Percentiles rank a stretch among this genome's conserved stretches.
These are phyloP conservation scores for Dione vanillae DNA, from an alignment of 2,888 invertebrate species.

Conservation along the genomic window DNA sequence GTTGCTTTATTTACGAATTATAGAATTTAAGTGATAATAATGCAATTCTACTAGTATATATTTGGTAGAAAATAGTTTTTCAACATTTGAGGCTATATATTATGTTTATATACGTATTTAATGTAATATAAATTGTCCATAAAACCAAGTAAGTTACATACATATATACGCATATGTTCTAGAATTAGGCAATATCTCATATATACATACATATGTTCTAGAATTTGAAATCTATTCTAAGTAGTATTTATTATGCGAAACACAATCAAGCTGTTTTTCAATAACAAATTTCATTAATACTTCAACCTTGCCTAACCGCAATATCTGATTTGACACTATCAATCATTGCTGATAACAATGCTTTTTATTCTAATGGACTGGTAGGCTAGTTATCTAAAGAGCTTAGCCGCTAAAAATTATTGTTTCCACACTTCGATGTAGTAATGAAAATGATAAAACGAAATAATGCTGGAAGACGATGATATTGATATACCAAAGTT, in stretches of 20 bases:
- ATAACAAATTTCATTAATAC: conserved; percentile 14
- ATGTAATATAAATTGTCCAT: too few relatives aligned
- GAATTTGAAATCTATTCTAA: not conserved
- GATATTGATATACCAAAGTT: conserved; percentile 49
- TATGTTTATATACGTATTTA: too few relatives aligned
- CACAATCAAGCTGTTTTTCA: conserved; percentile 8
- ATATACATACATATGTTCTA: not conserved
- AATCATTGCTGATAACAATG: conserved; percentile 69
- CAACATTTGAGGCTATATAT: too few relatives aligned
- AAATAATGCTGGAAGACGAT: conserved; percentile 21
- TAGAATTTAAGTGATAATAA: too few relatives aligned
- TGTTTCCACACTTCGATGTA: conserved; percentile 25
- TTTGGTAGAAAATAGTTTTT: too few relatives aligned
- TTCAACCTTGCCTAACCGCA: conserved; percentile 37
- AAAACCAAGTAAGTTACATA: too few relatives aligned
- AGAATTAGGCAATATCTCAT: not conserved
- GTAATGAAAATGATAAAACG: conserved; percentile 10
- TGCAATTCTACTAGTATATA: too few relatives aligned
- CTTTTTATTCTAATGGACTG: conserved; percentile 77
- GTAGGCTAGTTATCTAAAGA: conserved; percentile 65
- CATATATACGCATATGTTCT: too few relatives aligned
- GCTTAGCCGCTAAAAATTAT: conserved; percentile 45
- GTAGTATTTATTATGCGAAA: not conserved
- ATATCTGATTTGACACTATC: conserved; percentile 49
- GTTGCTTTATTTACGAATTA: too few relatives aligned